Conservation (phyloP, 2,113 vertebrate genomes). For the Phalacrocorax carbo region DNA sequence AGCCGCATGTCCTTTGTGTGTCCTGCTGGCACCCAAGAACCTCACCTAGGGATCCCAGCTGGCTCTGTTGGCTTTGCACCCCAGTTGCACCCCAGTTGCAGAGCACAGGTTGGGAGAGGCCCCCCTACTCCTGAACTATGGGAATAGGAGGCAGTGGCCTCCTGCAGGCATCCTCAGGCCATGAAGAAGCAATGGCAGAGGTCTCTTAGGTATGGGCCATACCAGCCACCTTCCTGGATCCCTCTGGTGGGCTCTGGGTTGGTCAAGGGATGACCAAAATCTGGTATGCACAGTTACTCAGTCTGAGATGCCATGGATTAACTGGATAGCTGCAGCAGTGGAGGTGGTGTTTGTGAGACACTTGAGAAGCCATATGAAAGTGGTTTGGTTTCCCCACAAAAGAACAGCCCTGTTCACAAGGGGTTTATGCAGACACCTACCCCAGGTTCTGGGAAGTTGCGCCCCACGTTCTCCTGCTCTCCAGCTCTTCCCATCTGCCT, state of each 20-base stretch:
- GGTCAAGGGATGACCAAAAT: not conserved
- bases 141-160: not conserved
- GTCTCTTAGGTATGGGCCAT: accelerated
- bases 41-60: not conserved
- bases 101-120: accelerated
- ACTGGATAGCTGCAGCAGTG: not conserved
- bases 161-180: not conserved
- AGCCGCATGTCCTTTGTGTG: not conserved
- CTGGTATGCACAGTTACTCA: not conserved
- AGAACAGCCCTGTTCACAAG: not conserved
- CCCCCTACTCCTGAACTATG: not conserved
- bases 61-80: not conserved
- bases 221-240: not conserved
- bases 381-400: not conserved
- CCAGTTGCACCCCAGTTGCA: not conserved
- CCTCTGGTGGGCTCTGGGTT: not conserved
- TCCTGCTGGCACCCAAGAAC: not conserved
- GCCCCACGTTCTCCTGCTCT: not conserved
- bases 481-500: not conserved
- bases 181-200: not conserved
- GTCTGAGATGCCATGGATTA: not conserved
- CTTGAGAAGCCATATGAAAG: not conserved
- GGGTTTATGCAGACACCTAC: not conserved
- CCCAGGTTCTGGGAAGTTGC: not conserved
- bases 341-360: not conserved